These are phyloP conservation scores for Copsychus sechellarum DNA, from an alignment of 2,113 vertebrate species.

Conservation along the genomic window DNA sequence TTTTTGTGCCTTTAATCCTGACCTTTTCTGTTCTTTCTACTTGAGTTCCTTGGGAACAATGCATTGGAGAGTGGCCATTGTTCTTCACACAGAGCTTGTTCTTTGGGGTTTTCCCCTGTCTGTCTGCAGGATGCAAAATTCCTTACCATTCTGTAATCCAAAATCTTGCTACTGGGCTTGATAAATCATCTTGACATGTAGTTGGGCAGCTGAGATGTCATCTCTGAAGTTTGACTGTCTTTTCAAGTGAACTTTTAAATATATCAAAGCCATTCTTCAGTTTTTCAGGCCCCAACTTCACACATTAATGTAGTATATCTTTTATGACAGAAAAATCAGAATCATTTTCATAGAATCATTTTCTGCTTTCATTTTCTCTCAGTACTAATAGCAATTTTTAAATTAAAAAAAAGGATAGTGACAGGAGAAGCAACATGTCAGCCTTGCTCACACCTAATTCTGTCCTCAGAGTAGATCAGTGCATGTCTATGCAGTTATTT, in stretches of 20 bases:
- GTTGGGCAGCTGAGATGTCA: neutral
- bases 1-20: neutral
- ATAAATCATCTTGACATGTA: neutral
- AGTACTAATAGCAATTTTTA: neutral
- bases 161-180: neutral
- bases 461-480: neutral
- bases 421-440: neutral
- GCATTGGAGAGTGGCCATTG: neutral
- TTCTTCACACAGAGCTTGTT: neutral
- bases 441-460: neutral
- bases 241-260: slow-evolving; percentile 32
- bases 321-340: neutral
- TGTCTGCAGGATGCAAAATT: neutral
- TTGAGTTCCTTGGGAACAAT: neutral
- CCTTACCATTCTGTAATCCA: neutral
- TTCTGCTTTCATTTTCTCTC: neutral
- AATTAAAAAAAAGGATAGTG: neutral
- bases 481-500: neutral
- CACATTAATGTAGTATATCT: neutral
- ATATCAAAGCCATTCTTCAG: neutral
- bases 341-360: neutral
- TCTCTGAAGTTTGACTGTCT: neutral
- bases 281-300: neutral
- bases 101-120: neutral
- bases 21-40: neutral